Conservation (phyloP, 2,888 invertebrate species). For the Xanthia icteritia region DNA sequence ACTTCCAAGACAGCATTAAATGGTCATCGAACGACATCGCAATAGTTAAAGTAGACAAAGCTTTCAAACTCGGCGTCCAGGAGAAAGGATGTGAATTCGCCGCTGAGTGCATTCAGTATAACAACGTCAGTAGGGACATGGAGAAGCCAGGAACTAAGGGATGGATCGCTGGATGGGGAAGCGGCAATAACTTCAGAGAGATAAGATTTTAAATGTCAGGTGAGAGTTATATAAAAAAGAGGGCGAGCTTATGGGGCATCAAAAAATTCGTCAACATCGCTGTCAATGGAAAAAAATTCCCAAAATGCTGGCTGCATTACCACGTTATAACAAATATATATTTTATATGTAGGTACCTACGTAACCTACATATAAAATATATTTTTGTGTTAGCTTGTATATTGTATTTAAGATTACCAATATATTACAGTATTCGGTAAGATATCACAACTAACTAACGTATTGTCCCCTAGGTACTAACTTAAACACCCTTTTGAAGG, state of each 20-base stretch:
- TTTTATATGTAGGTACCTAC: no score
- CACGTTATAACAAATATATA: no score
- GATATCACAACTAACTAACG: no score
- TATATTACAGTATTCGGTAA: no score
- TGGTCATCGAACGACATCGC: constrained; percentile 89
- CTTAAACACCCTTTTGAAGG: no score
- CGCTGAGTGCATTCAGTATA: constrained; percentile 78
- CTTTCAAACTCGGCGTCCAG: constrained; percentile 82
- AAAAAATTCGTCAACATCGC: no score
- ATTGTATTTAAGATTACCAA: no score
- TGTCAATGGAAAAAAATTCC: neutral
- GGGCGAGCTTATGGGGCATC: neutral
- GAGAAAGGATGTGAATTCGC: constrained; percentile 85
- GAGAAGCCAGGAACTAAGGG: constrained; percentile 86
- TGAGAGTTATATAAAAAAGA: neutral
- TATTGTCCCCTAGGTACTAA: no score
- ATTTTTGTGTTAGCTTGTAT: no score
- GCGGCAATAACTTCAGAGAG: constrained; percentile 86
- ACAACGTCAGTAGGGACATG: constrained; percentile 84
- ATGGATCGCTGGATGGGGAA: constrained; percentile 87
- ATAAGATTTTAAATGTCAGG: constrained; percentile 63
- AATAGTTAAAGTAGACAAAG: constrained; percentile 85
- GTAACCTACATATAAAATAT: no score
- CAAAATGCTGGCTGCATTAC: neutral
- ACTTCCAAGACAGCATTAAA: constrained; percentile 88